Evolutionary conservation across 1,140 invertebrate genomes (phyloP), one percentile per base, ranked within the genome.

Genomic region (Cotesia vestalis): DNA sequence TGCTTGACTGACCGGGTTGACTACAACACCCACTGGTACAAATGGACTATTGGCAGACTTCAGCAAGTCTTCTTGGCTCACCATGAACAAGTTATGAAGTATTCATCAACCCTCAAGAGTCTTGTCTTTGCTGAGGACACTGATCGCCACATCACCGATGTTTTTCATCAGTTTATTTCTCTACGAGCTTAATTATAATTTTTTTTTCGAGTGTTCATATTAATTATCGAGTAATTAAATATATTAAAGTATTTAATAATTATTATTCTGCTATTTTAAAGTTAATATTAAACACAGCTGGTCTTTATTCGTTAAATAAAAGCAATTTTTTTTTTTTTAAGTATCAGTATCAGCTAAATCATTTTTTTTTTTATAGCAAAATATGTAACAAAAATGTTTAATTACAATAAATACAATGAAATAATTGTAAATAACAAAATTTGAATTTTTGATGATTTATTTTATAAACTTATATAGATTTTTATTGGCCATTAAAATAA

Each of bases 51-150:
- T 78, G 97, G 97, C 68, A 89, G 98, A 76, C 88, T 99, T 11
- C 95, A 97, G 77, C 96, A 99, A 90, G 94, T 99, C 20, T 99
- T 99, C 83, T 89, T 99, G 70, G 90, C 92, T 96, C 97, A 99
- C 86, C 94, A 98, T 84, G 95, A 98, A 81, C 95, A 98, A 90
- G 97, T 99, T n/a, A 96, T 96, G 88, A 96, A 96, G 80, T 98
- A 98, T 88, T 96, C 95, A 81, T 94, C 93, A 72, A 98, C 96
- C 0, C 83, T 99, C 82, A 96, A 99, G 85, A 97, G 94, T 0
- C 87, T 99, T 36, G 89, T 99, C 6, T 99, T 99, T 85, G 98
- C 97, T 0, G 94, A 95, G 80, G 97, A 99, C 86, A 89, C 99
- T 80, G 98, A 99, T 85, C 92, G 94, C 12, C 96, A 99, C 83